Evolutionary conservation across 2,797 vertebrate genomes (phyloP).

Genomic region (Chaetophractus vellerosus): DNA sequence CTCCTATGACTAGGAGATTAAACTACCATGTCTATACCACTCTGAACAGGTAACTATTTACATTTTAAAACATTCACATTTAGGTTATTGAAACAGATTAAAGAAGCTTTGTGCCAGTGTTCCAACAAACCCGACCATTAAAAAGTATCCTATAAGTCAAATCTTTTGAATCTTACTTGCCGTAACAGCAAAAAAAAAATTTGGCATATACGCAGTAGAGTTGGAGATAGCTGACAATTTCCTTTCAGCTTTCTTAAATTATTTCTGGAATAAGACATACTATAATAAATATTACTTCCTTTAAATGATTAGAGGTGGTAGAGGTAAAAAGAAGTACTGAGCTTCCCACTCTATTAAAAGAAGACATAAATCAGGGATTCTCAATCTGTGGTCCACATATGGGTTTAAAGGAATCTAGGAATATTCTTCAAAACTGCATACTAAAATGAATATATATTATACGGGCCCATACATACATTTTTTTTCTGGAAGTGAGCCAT

Average conservation of each 20-base stretch:
- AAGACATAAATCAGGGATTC: neutral
- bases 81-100: constrained; percentile 1
- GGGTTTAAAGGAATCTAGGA: neutral
- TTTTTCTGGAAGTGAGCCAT: neutral
- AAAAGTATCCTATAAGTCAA: neutral
- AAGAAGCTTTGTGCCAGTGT: neutral
- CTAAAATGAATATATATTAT: constrained; percentile 20
- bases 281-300: constrained; percentile 29
- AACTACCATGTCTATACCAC: neutral
- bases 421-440: constrained; percentile 15
- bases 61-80: constrained; percentile 60
- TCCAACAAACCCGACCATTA: neutral
- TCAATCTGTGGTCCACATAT: neutral
- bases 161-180: constrained; percentile 39
- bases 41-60: neutral
- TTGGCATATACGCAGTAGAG: neutral
- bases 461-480: neutral
- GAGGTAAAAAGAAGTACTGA: neutral
- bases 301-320: constrained; percentile 19
- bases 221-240: constrained; percentile 29
- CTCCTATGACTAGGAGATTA: neutral
- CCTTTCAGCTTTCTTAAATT: constrained; percentile 55
- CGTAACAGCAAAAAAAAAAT: constrained; percentile 44
- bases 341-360: constrained; percentile 35
- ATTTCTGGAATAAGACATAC: neutral